Conservation (phyloP, 2,888 invertebrate genomes). For the Girardia tigrina region DNA sequence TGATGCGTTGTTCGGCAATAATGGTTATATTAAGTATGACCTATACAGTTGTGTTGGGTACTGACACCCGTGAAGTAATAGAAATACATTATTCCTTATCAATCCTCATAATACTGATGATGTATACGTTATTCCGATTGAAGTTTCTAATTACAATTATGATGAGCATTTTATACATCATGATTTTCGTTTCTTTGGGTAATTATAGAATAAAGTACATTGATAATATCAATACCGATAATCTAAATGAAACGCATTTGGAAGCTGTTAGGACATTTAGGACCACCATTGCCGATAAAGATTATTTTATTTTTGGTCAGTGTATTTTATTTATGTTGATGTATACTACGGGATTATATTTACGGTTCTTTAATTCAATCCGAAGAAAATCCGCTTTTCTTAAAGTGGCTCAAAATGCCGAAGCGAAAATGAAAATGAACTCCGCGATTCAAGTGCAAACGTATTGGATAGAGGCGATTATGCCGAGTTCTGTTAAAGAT, state of each 20-base stretch:
- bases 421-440: conserved; percentile 19
- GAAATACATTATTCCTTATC: not conserved
- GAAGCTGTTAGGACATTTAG: not conserved
- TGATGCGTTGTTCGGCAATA: not conserved
- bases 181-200: not conserved
- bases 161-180: not conserved
- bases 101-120: not conserved
- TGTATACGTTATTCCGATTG: conserved; percentile 4
- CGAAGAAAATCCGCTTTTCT: conserved; percentile 12
- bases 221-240: not conserved
- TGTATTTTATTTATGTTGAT: not conserved
- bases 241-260: not conserved
- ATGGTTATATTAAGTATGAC: not conserved
- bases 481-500: not conserved
- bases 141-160: conserved; percentile 1
- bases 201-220: not conserved
- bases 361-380: not conserved
- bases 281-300: not conserved
- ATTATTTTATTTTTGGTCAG: not conserved
- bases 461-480: conserved; percentile 28
- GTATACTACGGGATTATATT: not conserved
- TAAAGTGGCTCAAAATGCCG: conserved; percentile 19
- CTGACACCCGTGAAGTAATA: not conserved
- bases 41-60: not conserved
- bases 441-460: not conserved